Base-by-base conservation (phyloP, 2,888 invertebrate species). In the Crossocerus cetratus region DNA sequence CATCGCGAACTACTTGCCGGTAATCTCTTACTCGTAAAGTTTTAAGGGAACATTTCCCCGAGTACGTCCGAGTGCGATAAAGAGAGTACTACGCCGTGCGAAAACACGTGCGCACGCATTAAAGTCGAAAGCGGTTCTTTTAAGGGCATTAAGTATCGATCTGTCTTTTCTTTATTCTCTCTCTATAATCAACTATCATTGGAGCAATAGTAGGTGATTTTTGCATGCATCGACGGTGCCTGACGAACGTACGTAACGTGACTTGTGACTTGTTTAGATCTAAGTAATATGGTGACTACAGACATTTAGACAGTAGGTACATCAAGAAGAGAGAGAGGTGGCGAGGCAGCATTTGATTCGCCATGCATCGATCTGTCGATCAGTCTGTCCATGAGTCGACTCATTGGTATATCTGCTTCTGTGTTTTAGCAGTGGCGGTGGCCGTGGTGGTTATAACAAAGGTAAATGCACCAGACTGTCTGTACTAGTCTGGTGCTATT, bases 361-460 rank as follows among this genome's bases (percentile, higher is more conserved):
- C 93, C 92, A 91, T 90, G 91, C 90, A 87, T 86, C 90, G 86
- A 88, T 88, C 88, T 88, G 89, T 88, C 87, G 87, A 87, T 89
- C 87, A 87, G 88, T 90, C 90, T 91, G 92, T 91, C 92, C 92
- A 93, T 93, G 92, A 92, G 91, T 90, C 90, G 89, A 92, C 91
- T 93, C 94, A 94, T 94, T 94, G 94, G 94, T 94, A 93, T 93
- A 93, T 93, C 92, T 93, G 94, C 93, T 93, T 94, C 94, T 95
- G 93, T 95, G 95, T 95, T 96, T 94, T 95, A 95, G 96, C 95
- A 94, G 94, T 94, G 96, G 96, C 95, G 96, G 96, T 95, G 94
- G 95, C 94, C 95, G 94, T 95, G 96, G 96, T 95, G 96, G 96
- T 96, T 96, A 93, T 96, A 96, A 96, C 94, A 97, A 97, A 97